Conservation (phyloP, 2,797 vertebrate species). For the Enteromius thamalakanensis region DNA sequence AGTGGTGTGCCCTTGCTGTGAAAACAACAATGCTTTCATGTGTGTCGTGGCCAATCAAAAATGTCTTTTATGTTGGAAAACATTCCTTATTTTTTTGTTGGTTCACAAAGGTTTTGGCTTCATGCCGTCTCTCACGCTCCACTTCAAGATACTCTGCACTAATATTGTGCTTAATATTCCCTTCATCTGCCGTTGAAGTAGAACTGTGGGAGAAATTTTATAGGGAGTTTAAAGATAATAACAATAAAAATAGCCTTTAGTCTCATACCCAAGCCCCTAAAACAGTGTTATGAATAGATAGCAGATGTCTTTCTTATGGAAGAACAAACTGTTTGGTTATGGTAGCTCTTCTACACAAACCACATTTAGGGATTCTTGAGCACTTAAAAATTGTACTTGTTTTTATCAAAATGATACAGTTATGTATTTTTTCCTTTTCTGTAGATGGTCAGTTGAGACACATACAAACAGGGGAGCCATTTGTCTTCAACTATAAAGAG, state of each 20-base stretch:
- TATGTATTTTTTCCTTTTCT: background rate
- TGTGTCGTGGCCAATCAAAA: constrained; percentile 14
- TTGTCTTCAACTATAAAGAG: constrained; percentile 95
- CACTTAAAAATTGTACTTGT: background rate
- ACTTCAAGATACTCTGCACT: constrained; percentile 15
- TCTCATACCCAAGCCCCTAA: background rate
- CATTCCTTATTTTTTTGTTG: constrained; percentile 19
- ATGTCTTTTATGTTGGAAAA: constrained; percentile 10
- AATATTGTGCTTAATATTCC: constrained; percentile 20
- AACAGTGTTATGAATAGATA: background rate
- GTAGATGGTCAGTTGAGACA: constrained; percentile 90
- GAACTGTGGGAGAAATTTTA: background rate
- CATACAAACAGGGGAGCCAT: constrained; percentile 88
- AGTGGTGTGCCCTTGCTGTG: constrained; percentile 10
- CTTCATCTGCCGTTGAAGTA: background rate
- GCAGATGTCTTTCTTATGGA: background rate
- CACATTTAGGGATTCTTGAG: background rate
- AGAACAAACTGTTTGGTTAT: background rate
- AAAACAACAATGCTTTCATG: constrained; percentile 4
- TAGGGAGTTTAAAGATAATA: background rate
- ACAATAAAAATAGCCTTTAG: background rate
- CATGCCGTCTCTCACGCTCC: constrained; percentile 14
- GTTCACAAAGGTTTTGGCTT: constrained; percentile 16
- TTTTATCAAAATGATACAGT: background rate
- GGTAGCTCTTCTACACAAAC: background rate